Evolutionary conservation across 2,888 invertebrate species (phyloP), one percentile per base, ranked within the genome.

Genomic region (Scaptomyza cyrtandrae): DNA sequence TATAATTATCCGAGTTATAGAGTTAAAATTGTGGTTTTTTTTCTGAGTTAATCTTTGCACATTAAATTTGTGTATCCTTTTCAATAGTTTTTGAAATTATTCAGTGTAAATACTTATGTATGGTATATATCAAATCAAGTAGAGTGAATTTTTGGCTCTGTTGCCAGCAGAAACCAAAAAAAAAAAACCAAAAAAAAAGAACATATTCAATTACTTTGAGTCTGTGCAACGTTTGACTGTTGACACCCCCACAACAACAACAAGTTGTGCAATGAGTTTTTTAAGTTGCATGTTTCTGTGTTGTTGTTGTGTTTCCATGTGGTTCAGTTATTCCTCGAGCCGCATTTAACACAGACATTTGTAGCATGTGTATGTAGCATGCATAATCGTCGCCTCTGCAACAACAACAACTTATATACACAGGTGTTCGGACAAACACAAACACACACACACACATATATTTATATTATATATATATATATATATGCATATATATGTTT

Each of bases 261-360:
- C 59, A 49, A 50, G 33, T 41, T 19, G 59, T 33, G 41, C 33
- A 71, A 71, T 71, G 52, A 49, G 75, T 76, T 75, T 76, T 75
- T 61, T 44, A 29, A 66, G 67, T 75, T 71, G 66, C 64, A 77
- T 54, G 3, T 16, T 41, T 16, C 16, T 66, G 74, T 56, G 45
- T 50, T 35, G 37, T 14, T n/a, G n/a, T n/a, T n/a, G n/a, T n/a
- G n/a, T 54, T 74, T 63, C 83, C 75, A 79, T 73, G 58, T 79
- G 82, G 54, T 61, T 75, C 39, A 39, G 61, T 50, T 37, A 52
- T 57, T 70, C 39, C 59, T 53, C 24, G 31, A 58, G 43, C 45
- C 41, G 33, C 71, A 43, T 70, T 71, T 56, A 64, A 57, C 64
- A 67, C 66, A 39, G 39, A 39, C 39, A 61, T 63, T 54, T 63